A percentile compares a stretch with the other conserved stretches of the same genome.
These are phyloP conservation scores for Eumaeus atala DNA, from an alignment of 1,140 invertebrate species.

Conservation along the genomic window DNA sequence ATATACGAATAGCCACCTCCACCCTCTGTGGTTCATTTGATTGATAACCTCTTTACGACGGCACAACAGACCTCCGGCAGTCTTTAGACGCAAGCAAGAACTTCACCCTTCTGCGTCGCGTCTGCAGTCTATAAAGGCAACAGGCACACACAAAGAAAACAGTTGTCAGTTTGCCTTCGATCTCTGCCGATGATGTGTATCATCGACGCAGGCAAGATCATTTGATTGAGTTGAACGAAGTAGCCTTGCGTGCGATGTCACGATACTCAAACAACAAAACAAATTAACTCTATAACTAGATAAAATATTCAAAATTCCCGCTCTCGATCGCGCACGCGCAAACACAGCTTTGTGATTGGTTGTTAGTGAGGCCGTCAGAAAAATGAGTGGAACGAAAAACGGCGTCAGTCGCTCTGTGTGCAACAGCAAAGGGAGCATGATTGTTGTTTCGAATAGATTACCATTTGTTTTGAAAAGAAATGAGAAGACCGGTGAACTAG, in stretches of 20 bases:
- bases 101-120: slow-evolving; percentile 56
- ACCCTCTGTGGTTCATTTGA: slow-evolving; percentile 30
- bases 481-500: slow-evolving; percentile 80
- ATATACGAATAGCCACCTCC: not conserved
- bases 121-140: slow-evolving; percentile 65
- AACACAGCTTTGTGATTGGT: slow-evolving; percentile 51
- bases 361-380: slow-evolving; percentile 40
- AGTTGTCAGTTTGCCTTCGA: slow-evolving; percentile 44
- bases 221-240: slow-evolving; percentile 21
- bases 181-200: slow-evolving; percentile 61
- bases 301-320: slow-evolving; percentile 52
- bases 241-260: slow-evolving; percentile 43
- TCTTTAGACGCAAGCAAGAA: slow-evolving; percentile 41
- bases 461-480: slow-evolving; percentile 89
- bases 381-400: slow-evolving; percentile 55
- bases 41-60: slow-evolving; percentile 53
- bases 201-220: slow-evolving; percentile 30
- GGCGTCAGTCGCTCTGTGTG: slow-evolving; percentile 61
- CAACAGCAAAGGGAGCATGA: slow-evolving; percentile 82
- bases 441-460: slow-evolving; percentile 91
- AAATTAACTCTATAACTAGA: slow-evolving; percentile 34
- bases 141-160: slow-evolving; percentile 51
- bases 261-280: slow-evolving; percentile 25
- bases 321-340: slow-evolving; percentile 53
- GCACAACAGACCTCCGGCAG: slow-evolving; percentile 45